These are phyloP conservation scores for Drosophila kambysellisi DNA, from an alignment of 2,888 invertebrate genomes.

Conservation along the genomic window DNA sequence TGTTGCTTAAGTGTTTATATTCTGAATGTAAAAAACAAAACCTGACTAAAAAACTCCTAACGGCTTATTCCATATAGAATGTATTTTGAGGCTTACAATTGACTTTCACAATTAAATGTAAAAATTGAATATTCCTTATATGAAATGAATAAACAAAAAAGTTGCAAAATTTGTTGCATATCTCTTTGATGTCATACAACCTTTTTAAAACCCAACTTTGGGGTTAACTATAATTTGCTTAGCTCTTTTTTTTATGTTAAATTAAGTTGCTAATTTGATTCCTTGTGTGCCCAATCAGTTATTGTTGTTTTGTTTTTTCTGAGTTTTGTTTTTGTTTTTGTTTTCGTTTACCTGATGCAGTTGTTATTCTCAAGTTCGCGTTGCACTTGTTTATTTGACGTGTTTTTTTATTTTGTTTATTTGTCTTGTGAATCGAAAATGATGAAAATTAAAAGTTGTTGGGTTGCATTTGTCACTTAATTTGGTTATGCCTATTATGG, in stretches of 20 bases:
- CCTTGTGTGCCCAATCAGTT: conserved; percentile 3
- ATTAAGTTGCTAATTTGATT: conserved; percentile 9
- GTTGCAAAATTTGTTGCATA: too few relatives aligned
- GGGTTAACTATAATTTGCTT: too few relatives aligned
- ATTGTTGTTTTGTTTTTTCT: conserved; percentile 1
- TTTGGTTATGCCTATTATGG: conserved; percentile 6
- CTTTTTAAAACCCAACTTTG: too few relatives aligned
- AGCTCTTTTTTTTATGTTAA: too few relatives aligned
- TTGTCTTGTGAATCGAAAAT: background rate
- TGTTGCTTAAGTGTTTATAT: background rate
- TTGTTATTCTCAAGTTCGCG: conserved; percentile 31
- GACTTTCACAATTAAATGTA: too few relatives aligned
- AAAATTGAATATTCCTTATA: background rate
- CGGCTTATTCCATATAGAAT: too few relatives aligned
- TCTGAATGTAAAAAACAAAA: background rate
- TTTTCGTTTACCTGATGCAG: conserved; percentile 20
- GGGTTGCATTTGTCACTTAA: conserved; percentile 27
- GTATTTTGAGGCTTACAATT: too few relatives aligned
- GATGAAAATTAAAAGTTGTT: background rate
- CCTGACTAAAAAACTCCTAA: background rate
- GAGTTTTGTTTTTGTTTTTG: background rate
- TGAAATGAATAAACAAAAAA: too few relatives aligned
- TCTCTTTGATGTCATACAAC: too few relatives aligned
- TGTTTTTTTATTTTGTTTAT: conserved; percentile 12
- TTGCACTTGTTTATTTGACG: conserved; percentile 26